Conservation (phyloP, 2,888 invertebrate species). For the Eupithecia tripunctaria region DNA sequence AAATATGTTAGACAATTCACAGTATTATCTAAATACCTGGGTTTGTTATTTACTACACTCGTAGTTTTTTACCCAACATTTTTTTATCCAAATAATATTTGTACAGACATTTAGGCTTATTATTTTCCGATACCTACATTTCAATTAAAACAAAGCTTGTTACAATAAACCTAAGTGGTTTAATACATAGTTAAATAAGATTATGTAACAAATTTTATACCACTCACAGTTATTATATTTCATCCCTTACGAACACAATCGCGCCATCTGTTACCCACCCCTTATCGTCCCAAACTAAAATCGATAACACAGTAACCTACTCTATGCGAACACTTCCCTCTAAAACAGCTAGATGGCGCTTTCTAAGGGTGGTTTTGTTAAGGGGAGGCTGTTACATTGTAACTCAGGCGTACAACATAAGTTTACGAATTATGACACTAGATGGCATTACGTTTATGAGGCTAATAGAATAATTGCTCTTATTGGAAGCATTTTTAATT, state of each 20-base stretch:
- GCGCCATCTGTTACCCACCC: conserved; percentile 68
- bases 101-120: no score
- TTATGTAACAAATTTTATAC: neutral
- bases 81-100: no score
- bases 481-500: neutral
- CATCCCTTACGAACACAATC: conserved; percentile 25
- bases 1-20: no score
- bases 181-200: no score
- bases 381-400: conserved; percentile 45
- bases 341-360: conserved; percentile 61
- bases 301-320: conserved; percentile 46
- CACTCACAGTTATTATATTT: neutral
- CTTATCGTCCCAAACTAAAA: conserved; percentile 53
- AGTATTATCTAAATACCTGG: no score
- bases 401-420: neutral
- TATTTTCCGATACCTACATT: no score
- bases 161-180: no score
- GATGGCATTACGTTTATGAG: conserved; percentile 11
- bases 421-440: conserved; percentile 11
- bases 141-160: no score
- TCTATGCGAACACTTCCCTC: neutral
- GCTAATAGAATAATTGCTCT: neutral
- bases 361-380: conserved; percentile 22
- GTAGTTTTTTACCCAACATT: no score
- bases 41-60: no score